These are phyloP conservation scores for Cephus sareptanus DNA, from an alignment of 2,888 invertebrate species.

Conservation along the genomic window DNA sequence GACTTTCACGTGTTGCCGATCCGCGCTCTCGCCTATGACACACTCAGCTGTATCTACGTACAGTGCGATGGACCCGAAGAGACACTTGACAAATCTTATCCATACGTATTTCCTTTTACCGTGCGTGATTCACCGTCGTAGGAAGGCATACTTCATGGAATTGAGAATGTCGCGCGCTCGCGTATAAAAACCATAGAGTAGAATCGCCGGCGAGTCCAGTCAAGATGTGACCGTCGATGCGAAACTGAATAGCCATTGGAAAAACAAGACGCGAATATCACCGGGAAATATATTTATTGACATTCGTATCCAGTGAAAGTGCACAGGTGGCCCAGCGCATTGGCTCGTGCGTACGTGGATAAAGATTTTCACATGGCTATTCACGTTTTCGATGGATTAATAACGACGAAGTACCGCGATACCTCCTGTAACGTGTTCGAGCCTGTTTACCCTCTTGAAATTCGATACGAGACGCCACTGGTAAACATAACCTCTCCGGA, in stretches of 20 bases:
- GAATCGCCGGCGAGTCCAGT: background rate
- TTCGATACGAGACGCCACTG: background rate
- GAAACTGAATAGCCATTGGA: background rate
- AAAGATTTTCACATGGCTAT: background rate
- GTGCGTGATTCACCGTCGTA: constrained; percentile 30
- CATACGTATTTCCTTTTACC: background rate
- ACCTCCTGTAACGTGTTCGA: background rate
- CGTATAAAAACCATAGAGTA: background rate
- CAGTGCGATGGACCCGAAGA: background rate
- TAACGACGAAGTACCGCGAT: background rate
- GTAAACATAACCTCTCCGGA: background rate
- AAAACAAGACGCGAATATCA: background rate
- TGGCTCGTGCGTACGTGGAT: background rate
- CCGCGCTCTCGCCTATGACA: background rate
- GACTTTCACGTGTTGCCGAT: constrained; percentile 20
- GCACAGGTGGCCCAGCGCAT: too few relatives aligned
- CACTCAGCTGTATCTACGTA: background rate
- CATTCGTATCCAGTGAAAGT: background rate
- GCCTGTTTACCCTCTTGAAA: background rate
- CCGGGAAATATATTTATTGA: background rate
- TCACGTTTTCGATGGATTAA: background rate
- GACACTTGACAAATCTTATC: constrained; percentile 4
- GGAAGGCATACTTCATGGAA: constrained; percentile 27
- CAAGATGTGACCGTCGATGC: background rate
- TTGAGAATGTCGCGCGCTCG: constrained; percentile 9